A percentile compares a stretch with the other conserved stretches of the same genome.
Evolutionary conservation across 1,140 invertebrate species (phyloP).

Genomic region (Hyphantria cunea): DNA sequence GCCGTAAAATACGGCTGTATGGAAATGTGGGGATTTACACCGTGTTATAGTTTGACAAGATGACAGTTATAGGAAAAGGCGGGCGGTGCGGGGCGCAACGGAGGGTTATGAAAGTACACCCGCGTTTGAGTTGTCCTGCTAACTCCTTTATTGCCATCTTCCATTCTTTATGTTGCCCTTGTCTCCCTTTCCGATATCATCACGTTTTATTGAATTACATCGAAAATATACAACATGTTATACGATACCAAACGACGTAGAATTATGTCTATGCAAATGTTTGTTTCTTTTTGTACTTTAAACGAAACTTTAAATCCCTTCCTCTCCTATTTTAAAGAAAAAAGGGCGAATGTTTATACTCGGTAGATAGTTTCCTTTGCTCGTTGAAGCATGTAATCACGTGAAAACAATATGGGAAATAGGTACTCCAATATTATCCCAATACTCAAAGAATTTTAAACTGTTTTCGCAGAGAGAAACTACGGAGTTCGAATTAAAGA

Average conservation of each 20-base stretch:
- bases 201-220: constrained; percentile 40
- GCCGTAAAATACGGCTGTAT: constrained; percentile 74
- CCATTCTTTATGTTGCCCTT: constrained; percentile 37
- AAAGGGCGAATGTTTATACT: constrained; percentile 9
- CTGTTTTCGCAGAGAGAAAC: no score
- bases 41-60: constrained; percentile 71
- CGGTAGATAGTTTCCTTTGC: constrained; percentile 68
- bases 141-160: constrained; percentile 61
- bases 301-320: no score
- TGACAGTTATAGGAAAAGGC: constrained; percentile 71
- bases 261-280: no score
- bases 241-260: no score
- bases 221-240: no score
- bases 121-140: constrained; percentile 45
- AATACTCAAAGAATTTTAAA: neutral
- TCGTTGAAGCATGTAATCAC: constrained; percentile 56
- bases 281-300: no score
- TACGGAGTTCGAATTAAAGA: no score
- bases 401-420: constrained; percentile 46
- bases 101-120: constrained; percentile 45
- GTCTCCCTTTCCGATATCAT: constrained; percentile 27
- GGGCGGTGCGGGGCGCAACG: constrained; percentile 22
- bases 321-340: neutral
- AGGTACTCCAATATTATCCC: neutral
- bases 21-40: constrained; percentile 72